Base-by-base conservation (phyloP, 2,113 vertebrate genomes). In the Onychostruthus taczanowskii region DNA sequence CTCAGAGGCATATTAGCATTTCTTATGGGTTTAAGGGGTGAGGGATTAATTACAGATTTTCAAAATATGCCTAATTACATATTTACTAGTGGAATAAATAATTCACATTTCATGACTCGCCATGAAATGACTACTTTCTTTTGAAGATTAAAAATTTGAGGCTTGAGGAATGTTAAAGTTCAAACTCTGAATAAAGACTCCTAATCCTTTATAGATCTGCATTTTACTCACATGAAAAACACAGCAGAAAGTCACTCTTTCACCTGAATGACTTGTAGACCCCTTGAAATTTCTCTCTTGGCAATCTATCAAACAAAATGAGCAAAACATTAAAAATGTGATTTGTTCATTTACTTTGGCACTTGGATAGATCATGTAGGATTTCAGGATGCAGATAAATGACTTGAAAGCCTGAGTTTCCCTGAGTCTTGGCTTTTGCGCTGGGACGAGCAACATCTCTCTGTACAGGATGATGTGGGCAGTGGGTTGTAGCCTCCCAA, bases 1-100 rank as follows among this genome's bases (percentile, higher is more conserved):
- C 90, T 96, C 75, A 94, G 96, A 97, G 96, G 87, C 89, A 93
- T 96, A 97, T 97, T 97, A 97, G 93, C 96, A 97, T 96, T 97
- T 97, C 95, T 95, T 96, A 95, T 94, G 90, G 91, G 87, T 86
- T 95, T 97, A 97, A 97, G 87, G 66, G 94, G 87, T 95, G 86
- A 97, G 88, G 92, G 94, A 94, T 96, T 97, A 96, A 97, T 97
- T 95, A 97, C 76, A 82, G 77, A 89, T 95, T 95, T 96, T 95
- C 91, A 96, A 73, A 85, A 96, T 96, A 97, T 78, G 94, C 75
- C 79, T 91, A 96, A 95, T 97, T 92, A 97, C 96, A 97, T 89
- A 93, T 97, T 97, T 97, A 95, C 95, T 84, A 75, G 61, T 10
- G 72, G 96, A 96, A 96, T 96, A 97, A 97, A 97, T 97, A 97